phyloP scores from a whole-genome alignment of 2,113 vertebrate genomes.

The Chionodraco myersi region DNA sequence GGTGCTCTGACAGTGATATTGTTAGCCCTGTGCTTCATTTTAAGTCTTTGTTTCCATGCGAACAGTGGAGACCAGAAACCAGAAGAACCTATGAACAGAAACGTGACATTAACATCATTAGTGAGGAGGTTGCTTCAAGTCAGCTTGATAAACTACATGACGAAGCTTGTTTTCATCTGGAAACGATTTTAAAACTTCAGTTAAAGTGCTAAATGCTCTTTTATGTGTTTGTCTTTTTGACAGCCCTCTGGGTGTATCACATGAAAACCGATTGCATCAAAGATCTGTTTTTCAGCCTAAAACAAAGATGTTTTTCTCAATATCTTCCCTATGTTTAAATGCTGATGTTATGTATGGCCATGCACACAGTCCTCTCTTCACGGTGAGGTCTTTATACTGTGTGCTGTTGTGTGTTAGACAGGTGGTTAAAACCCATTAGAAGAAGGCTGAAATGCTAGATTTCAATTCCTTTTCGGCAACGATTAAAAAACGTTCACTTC shows the following conservation, averaged over 20 bases:
- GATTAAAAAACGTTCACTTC: too few relatives aligned
- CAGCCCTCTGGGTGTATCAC: slow-evolving; percentile 38
- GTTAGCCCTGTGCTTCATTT: slow-evolving; percentile 71
- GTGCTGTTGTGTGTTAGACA: slow-evolving; percentile 13
- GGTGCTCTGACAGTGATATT: slow-evolving; percentile 19
- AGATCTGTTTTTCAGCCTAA: not conserved
- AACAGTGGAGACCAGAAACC: slow-evolving; percentile 40
- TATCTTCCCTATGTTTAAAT: slow-evolving; percentile 4
- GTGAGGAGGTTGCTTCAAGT: slow-evolving; percentile 33
- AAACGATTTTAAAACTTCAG: not conserved
- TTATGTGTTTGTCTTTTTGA: not conserved
- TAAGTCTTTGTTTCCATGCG: slow-evolving; percentile 46
- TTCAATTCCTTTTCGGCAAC: slow-evolving; percentile 4
- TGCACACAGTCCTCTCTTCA: slow-evolving; percentile 14
- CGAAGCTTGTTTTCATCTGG: slow-evolving; percentile 9
- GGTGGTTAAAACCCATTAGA: slow-evolving; percentile 11
- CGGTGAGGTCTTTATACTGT: slow-evolving; percentile 15
- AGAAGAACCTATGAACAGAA: slow-evolving; percentile 24
- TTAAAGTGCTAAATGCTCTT: slow-evolving; percentile 7
- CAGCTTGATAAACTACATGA: not conserved
- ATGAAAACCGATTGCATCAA: slow-evolving; percentile 17
- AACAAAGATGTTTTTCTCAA: not conserved
- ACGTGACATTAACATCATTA: slow-evolving; percentile 24
- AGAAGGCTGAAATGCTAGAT: slow-evolving; percentile 8
- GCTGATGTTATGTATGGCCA: not conserved